These are phyloP conservation scores for Apteryx owenii DNA, from an alignment of 2,113 vertebrate species.

Conservation along the genomic window DNA sequence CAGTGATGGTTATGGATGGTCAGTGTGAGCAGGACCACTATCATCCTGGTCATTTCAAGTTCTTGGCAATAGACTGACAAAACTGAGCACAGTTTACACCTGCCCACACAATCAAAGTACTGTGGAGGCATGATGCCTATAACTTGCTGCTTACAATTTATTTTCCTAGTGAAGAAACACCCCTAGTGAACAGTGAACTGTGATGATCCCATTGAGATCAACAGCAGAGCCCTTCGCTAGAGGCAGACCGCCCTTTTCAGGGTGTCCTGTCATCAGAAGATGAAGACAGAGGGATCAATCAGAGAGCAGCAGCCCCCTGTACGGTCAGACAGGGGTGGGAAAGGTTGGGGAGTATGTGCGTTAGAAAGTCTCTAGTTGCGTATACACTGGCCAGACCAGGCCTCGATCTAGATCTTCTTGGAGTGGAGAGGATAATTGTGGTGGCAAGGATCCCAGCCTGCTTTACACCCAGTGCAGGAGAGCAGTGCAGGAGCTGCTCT, in stretches of 20 bases:
- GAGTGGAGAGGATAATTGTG: neutral
- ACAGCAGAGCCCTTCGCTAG: too few relatives aligned
- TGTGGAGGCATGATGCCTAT: too few relatives aligned
- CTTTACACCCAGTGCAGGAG: neutral
- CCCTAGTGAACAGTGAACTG: too few relatives aligned
- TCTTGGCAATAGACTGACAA: neutral
- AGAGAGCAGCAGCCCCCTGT: fast-evolving
- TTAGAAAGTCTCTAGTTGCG: neutral
- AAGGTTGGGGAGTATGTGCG: neutral
- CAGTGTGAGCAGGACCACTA: neutral
- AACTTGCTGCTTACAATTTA: too few relatives aligned
- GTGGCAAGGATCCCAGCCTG: neutral
- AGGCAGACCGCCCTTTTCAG: neutral
- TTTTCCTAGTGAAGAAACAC: too few relatives aligned
- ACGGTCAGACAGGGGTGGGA: neutral
- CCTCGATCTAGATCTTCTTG: neutral
- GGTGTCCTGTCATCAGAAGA: neutral
- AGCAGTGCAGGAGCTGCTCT: neutral
- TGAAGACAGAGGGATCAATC: neutral
- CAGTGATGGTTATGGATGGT: neutral
- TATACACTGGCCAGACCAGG: neutral
- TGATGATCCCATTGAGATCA: too few relatives aligned
- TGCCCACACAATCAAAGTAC: too few relatives aligned
- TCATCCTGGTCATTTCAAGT: neutral
- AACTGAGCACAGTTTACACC: too few relatives aligned